phyloP scores from a whole-genome alignment of 37 sponge, comb jelly and placozoan genomes.

The Halichondria panicea region DNA sequence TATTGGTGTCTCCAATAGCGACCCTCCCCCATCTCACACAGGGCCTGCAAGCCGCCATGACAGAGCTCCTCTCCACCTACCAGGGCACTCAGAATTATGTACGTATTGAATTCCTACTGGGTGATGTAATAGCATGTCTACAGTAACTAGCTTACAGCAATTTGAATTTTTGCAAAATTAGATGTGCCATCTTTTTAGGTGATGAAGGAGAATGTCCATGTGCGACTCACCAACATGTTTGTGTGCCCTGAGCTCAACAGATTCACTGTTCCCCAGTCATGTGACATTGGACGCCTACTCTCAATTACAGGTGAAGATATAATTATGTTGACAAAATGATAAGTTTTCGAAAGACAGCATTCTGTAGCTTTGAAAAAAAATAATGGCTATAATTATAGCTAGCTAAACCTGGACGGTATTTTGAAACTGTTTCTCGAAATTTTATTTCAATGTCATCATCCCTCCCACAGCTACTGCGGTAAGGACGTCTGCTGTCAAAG shows the following conservation, averaged over 20 bases:
- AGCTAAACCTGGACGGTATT: background rate
- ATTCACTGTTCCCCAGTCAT: conserved; percentile 54
- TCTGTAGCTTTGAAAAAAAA: too few relatives aligned
- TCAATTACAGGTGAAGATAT: conserved; percentile 36
- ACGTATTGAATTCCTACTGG: too few relatives aligned
- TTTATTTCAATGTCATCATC: background rate
- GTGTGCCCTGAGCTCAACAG: conserved; percentile 45
- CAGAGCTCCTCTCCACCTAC: too few relatives aligned
- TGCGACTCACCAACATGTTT: conserved; percentile 36
- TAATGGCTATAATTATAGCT: too few relatives aligned
- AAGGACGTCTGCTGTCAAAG: conserved; percentile 43
- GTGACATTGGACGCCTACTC: conserved; percentile 52
- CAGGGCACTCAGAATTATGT: too few relatives aligned
- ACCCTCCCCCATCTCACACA: too few relatives aligned
- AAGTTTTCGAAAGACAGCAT: too few relatives aligned
- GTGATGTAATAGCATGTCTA: background rate
- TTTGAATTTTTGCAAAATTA: background rate
- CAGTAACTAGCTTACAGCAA: too few relatives aligned
- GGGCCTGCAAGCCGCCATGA: too few relatives aligned
- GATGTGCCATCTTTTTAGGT: conserved; percentile 3
- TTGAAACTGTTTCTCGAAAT: background rate
- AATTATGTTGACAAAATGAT: too few relatives aligned
- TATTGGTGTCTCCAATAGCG: too few relatives aligned
- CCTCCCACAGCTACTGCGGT: conserved; percentile 59
- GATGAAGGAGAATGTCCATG: conserved; percentile 47